phyloP scores from a whole-genome alignment of 2,113 vertebrate genomes.

The Vombatus ursinus region DNA sequence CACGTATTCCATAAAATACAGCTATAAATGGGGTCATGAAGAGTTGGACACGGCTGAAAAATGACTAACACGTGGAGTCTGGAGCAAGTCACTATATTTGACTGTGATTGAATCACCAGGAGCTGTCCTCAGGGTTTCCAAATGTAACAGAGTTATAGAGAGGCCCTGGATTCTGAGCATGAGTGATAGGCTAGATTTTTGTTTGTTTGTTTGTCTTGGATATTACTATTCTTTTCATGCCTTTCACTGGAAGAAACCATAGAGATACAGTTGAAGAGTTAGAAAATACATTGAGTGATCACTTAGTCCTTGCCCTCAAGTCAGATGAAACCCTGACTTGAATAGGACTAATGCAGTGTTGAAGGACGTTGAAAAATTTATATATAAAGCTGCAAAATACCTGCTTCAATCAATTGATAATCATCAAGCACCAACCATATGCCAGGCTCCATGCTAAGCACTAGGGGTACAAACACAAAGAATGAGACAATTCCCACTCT shows the following conservation, averaged over 20 bases:
- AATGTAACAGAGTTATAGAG: neutral
- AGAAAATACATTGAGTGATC: neutral
- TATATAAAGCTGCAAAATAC: neutral
- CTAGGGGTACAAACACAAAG: neutral
- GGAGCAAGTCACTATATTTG: neutral
- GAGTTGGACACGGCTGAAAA: neutral
- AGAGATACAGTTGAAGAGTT: neutral
- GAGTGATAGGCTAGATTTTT: neutral
- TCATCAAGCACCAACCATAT: neutral
- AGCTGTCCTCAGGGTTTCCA: neutral
- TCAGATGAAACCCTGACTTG: conserved; percentile 3
- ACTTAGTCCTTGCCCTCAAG: neutral
- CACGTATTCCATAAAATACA: conserved; percentile 2
- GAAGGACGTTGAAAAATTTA: conserved; percentile 2
- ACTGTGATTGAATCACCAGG: conserved; percentile 15
- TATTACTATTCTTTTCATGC: neutral
- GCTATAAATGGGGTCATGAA: neutral
- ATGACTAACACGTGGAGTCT: neutral
- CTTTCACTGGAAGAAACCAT: neutral
- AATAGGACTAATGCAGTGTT: neutral
- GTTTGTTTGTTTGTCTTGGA: neutral
- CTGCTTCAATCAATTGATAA: neutral
- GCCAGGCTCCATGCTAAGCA: neutral
- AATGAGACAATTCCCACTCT: neutral
- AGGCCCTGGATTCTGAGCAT: conserved; percentile 14